Evolutionary conservation across 2,113 vertebrate genomes (phyloP).

Genomic region (Stigmatopora nigra): DNA sequence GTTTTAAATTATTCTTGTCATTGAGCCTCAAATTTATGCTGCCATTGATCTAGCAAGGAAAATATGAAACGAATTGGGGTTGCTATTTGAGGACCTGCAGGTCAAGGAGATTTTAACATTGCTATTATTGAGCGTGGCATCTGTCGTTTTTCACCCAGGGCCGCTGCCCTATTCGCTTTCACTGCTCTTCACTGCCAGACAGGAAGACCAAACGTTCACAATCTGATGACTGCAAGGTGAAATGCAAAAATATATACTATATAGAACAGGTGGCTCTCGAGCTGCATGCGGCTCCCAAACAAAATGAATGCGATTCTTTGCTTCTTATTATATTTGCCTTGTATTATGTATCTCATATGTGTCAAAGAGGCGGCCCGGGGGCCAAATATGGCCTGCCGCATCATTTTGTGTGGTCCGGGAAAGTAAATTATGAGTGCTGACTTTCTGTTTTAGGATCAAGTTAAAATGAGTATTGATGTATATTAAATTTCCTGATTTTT

Average conservation of each 20-base stretch:
- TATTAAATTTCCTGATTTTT: no score
- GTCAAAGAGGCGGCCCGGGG: no score
- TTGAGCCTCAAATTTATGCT: conserved; percentile 96
- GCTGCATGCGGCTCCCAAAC: no score
- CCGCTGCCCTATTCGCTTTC: conserved; percentile 52
- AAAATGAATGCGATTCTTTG: no score
- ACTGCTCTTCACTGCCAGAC: conserved; percentile 31
- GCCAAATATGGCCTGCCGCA: no score
- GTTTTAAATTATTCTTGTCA: conserved; percentile 99
- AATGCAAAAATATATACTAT: background rate
- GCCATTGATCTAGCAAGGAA: conserved; percentile 96
- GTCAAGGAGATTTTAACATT: conserved; percentile 99
- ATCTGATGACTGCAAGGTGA: conserved; percentile 25
- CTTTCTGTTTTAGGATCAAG: no score
- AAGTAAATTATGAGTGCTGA: no score
- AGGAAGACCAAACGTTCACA: conserved; percentile 37
- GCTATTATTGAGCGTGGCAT: conserved; percentile 74
- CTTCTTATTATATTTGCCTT: no score
- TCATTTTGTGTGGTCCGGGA: no score
- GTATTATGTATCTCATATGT: no score
- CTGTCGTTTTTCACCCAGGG: conserved; percentile 65
- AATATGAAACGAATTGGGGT: conserved; percentile 98
- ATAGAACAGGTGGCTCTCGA: background rate
- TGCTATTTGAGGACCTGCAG: conserved; percentile 88
- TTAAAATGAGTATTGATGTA: no score